Percentiles rank a stretch among this genome's conserved stretches.
Evolutionary conservation across 1,140 invertebrate species (phyloP).

Genomic region (Drosophila dunni): DNA sequence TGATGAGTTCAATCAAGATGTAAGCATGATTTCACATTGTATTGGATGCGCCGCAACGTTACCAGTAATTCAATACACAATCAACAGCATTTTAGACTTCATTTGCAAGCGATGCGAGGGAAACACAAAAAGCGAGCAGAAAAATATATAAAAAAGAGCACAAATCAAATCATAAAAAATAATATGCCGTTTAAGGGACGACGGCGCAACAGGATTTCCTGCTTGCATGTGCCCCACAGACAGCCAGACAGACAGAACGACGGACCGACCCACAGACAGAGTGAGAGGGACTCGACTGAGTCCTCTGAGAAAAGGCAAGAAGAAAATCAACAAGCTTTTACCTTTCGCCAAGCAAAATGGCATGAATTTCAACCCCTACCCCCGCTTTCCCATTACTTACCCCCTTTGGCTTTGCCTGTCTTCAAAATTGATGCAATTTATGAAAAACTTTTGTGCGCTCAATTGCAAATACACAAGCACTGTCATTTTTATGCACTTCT

Average conservation of each 20-base stretch:
- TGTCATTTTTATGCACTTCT: constrained; percentile 79
- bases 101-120: constrained; percentile 49
- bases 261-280: neutral
- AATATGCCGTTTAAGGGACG: constrained; percentile 63
- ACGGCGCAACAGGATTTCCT: constrained; percentile 71
- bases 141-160: neutral
- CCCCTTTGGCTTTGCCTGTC: constrained; percentile 22
- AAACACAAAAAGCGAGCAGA: constrained; percentile 44
- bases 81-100: constrained; percentile 79
- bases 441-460: constrained; percentile 80
- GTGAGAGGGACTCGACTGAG: neutral
- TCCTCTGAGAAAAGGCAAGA: constrained; percentile 32
- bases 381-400: neutral
- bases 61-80: constrained; percentile 77
- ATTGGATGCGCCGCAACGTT: constrained; percentile 63
- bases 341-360: constrained; percentile 59
- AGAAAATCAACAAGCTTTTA: constrained; percentile 62
- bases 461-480: constrained; percentile 78
- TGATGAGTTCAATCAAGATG: constrained; percentile 82
- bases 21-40: constrained; percentile 78
- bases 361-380: neutral
- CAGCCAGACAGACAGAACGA: neutral
- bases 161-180: constrained; percentile 81
- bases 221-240: constrained; percentile 35
- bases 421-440: constrained; percentile 80